Evolutionary conservation across 2,113 vertebrate genomes (phyloP).

Genomic region (Onychostoma macrolepis): DNA sequence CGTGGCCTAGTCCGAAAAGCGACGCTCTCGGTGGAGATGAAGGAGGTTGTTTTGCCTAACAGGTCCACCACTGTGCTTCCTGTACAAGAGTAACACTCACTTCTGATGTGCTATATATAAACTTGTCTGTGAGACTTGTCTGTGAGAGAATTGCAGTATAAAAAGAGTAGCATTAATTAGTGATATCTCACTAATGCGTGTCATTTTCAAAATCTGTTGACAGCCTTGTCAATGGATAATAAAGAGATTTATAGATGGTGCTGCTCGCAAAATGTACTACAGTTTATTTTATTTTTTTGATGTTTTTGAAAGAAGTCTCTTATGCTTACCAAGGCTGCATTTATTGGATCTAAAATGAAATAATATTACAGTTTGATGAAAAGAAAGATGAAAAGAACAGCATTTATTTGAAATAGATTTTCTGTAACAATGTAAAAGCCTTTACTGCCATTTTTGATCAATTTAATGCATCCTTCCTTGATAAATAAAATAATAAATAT

Average conservation of each 20-base stretch:
- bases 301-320: background rate
- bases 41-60: slow-evolving; percentile 74
- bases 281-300: background rate
- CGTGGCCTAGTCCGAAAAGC: slow-evolving; percentile 43
- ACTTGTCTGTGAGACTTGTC: background rate
- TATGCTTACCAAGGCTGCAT: background rate
- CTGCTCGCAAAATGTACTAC: background rate
- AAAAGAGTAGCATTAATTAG: background rate
- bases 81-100: slow-evolving; percentile 25
- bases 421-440: background rate
- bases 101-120: slow-evolving; percentile 52
- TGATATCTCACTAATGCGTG: background rate
- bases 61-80: slow-evolving; percentile 41
- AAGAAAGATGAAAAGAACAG: background rate
- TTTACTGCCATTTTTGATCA: background rate
- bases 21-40: slow-evolving; percentile 63
- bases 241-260: background rate
- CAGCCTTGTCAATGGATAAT: background rate
- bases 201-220: background rate
- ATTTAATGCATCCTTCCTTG: background rate
- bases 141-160: background rate
- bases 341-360: background rate
- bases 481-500: background rate
- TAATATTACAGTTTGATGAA: background rate
- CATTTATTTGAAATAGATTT: background rate